phyloP scores from a whole-genome alignment of 2,797 vertebrate species.

The Pelochelys cantorii region DNA sequence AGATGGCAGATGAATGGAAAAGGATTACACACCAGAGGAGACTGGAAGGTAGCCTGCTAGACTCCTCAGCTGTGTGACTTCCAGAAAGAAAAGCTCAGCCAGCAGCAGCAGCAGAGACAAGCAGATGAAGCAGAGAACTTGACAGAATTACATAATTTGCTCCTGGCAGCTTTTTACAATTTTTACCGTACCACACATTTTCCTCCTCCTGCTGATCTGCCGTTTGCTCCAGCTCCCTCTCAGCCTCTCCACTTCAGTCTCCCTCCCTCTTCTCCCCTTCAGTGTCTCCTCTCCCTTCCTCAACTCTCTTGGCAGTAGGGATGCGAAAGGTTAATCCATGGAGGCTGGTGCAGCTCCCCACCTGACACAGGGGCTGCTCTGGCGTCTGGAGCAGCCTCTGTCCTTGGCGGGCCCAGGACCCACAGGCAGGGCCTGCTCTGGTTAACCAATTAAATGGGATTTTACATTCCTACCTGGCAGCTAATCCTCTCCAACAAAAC shows the following conservation, averaged over 20 bases:
- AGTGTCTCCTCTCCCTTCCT: fast-evolving
- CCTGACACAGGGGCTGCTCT: no score
- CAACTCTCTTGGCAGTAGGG: neutral
- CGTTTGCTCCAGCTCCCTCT: neutral
- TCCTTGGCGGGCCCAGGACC: no score
- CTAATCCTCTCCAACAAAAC: neutral
- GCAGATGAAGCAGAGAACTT: neutral
- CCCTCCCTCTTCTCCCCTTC: neutral
- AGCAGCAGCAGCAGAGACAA: neutral
- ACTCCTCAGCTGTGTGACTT: neutral
- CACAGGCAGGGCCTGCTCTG: no score
- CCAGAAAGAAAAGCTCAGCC: neutral
- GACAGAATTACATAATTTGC: neutral
- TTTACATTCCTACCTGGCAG: neutral
- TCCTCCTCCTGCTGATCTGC: neutral
- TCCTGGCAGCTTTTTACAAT: fast-evolving
- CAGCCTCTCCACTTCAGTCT: neutral
- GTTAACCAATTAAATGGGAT: no score
- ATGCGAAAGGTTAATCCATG: no score
- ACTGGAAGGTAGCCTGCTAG: neutral
- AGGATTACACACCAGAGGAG: neutral
- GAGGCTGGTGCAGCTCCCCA: no score
- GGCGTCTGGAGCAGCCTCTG: no score
- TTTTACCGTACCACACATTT: neutral
- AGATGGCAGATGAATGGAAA: neutral